Base-by-base conservation (phyloP, 2,797 vertebrate genomes). In the Myotis pilosus region DNA sequence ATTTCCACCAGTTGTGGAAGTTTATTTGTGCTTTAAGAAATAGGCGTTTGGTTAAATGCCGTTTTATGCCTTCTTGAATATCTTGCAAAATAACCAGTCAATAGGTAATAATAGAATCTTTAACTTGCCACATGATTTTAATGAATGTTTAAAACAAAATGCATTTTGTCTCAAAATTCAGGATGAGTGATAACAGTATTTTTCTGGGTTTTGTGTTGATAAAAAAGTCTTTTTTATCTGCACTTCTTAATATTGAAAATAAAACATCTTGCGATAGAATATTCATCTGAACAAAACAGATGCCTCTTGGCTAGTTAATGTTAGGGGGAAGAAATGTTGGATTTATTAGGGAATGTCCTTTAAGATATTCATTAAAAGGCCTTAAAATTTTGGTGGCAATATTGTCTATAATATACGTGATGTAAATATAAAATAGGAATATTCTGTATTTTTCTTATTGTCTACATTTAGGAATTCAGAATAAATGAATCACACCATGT, bases 21-120 rank as follows among this genome's bases (percentile, higher is more conserved):
- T 89, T 62, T 89, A 75, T 68, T 60, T 93, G 55, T 95, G 76
- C 25, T 85, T 91, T 88, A 84, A 71, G 87, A 91, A 38, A 69
- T 94, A 78, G 41, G 87, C 22, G 4, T 80, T 94, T 55, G 57
- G 38, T 89, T 90, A 60, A 90, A 91, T 76, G 16, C 36, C 64
- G 6, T 69, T 93, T 92, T 81, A 57, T 94, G 68, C 15, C 89
- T 86, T 94, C 20, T 89, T 78, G 75, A 94, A 90, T 17, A 75
- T 47, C 22, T 95, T 97, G 64, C n/a, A 81, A 60, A 93, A 53
- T 33, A 53, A 17, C 41, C 92, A 91, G 22, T 64, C n/a, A 95
- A 0, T 78, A 60, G 38, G 19, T 92, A 90, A 75, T 87, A 91
- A 84, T 33, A 91, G 53, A 75, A 75, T 57, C 15, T 90, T 95